Conservation (phyloP, 2,113 vertebrate species). For the Paraplagusia blochii region DNA sequence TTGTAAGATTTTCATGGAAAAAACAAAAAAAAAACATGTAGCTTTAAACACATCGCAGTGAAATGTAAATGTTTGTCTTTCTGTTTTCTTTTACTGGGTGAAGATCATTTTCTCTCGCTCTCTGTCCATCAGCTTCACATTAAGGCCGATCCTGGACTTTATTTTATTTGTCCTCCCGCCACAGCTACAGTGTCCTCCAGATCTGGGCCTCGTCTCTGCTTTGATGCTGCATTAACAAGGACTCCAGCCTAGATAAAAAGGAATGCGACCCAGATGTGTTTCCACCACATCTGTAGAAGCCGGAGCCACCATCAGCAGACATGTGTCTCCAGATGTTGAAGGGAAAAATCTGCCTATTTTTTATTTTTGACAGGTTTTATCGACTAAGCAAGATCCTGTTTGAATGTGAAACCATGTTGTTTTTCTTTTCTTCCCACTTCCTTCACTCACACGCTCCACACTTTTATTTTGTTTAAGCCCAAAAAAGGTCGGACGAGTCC, state of each 20-base stretch:
- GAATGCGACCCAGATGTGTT: slow-evolving; percentile 58
- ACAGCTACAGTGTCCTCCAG: slow-evolving; percentile 14
- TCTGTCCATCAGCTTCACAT: slow-evolving; percentile 44
- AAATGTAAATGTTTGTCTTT: slow-evolving; percentile 1
- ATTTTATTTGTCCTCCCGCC: slow-evolving; percentile 35
- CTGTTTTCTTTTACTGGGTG: slow-evolving; percentile 2
- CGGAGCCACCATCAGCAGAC: slow-evolving; percentile 42
- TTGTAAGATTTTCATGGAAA: no score
- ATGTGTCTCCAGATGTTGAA: slow-evolving; percentile 45
- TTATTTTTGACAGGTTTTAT: slow-evolving; percentile 2
- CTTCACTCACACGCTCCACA: slow-evolving; percentile 31
- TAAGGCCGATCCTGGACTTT: slow-evolving; percentile 35
- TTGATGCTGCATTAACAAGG: slow-evolving; percentile 49
- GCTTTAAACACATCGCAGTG: no score
- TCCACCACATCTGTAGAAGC: slow-evolving; percentile 20
- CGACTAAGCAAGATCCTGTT: slow-evolving; percentile 39
- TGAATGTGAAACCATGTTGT: slow-evolving; percentile 20
- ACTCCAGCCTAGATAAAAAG: slow-evolving; percentile 31
- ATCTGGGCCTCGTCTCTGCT: slow-evolving; percentile 23
- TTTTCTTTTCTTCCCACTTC: slow-evolving; percentile 60
- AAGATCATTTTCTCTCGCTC: slow-evolving; percentile 7
- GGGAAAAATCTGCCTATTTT: slow-evolving; percentile 29
- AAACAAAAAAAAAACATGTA: no score
- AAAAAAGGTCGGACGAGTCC: slow-evolving; percentile 49
- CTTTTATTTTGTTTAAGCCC: slow-evolving; percentile 36